Conservation (phyloP, 2,797 vertebrate species). For the Orestias chungarensis region DNA sequence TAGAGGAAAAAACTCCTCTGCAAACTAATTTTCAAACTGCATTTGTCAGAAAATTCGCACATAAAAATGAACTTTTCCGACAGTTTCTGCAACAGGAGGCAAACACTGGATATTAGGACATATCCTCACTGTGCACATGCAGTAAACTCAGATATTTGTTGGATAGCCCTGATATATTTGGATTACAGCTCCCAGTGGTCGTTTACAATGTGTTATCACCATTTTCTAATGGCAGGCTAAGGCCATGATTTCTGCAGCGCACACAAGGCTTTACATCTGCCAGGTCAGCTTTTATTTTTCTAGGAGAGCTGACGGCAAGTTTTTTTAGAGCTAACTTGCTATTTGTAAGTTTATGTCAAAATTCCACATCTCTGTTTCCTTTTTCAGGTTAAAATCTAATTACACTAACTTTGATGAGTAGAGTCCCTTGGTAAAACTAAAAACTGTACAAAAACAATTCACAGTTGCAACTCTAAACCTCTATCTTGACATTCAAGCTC, state of each 20-base stretch:
- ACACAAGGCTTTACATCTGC: conserved; percentile 48
- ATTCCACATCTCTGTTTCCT: conserved; percentile 5
- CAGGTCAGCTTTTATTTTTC: conserved; percentile 57
- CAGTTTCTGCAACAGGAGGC: conserved; percentile 11
- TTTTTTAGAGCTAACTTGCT: conserved; percentile 23
- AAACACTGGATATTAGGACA: not conserved
- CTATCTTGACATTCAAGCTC: not conserved
- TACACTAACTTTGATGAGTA: not conserved
- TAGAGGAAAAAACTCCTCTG: conserved; percentile 12
- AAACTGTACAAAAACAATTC: not conserved
- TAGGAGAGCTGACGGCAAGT: conserved; percentile 30
- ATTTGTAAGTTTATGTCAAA: conserved; percentile 12
- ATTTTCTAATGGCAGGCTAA: conserved; percentile 44
- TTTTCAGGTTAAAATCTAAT: not conserved
- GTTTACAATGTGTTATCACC: conserved; percentile 42
- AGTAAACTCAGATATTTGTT: conserved; percentile 22
- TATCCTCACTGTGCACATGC: conserved; percentile 1
- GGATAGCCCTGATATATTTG: conserved; percentile 27
- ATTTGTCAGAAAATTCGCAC: conserved; percentile 5
- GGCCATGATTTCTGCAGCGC: conserved; percentile 38
- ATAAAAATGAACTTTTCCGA: conserved; percentile 15
- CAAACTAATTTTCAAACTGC: conserved; percentile 63
- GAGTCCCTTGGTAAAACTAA: not conserved
- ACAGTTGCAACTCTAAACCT: not conserved
- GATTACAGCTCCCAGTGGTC: conserved; percentile 25